These are phyloP conservation scores for Amiota minor DNA, from an alignment of 2,888 invertebrate genomes.

Conservation along the genomic window DNA sequence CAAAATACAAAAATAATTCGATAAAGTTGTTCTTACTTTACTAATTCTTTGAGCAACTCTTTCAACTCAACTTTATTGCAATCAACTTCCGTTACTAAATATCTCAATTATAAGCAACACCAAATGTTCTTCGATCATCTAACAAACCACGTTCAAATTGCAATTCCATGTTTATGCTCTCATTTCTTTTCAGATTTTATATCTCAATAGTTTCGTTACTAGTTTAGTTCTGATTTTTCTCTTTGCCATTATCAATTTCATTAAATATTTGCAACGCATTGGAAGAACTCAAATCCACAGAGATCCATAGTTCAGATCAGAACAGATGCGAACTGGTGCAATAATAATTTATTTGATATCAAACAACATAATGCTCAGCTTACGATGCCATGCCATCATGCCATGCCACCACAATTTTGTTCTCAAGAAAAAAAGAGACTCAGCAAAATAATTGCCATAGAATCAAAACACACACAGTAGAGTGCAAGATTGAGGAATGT, in stretches of 20 bases:
- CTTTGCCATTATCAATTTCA: conserved; percentile 53
- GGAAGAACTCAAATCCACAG: conserved; percentile 54
- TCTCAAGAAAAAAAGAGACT: conserved; percentile 24
- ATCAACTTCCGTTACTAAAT: conserved; percentile 13
- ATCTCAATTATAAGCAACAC: conserved; percentile 58
- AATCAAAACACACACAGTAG: background rate
- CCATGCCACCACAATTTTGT: background rate
- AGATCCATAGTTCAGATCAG: too few species aligned
- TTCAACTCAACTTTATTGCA: too few species aligned
- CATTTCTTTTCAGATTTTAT: conserved; percentile 29
- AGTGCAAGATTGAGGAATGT: too few species aligned
- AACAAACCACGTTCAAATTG: conserved; percentile 37
- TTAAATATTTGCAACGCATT: conserved; percentile 67
- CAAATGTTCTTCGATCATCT: conserved; percentile 7
- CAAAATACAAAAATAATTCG: too few species aligned
- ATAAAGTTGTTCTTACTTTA: too few species aligned
- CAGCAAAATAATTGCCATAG: conserved; percentile 7
- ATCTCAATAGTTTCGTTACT: conserved; percentile 21
- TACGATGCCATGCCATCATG: too few species aligned
- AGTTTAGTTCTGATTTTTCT: background rate
- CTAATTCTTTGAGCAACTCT: too few species aligned
- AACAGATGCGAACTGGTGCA: conserved; percentile 6
- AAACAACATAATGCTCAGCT: background rate
- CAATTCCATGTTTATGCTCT: conserved; percentile 48
- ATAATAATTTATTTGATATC: conserved; percentile 14